phyloP scores from a whole-genome alignment of 2,797 vertebrate species.

The Philypnodon macrostomus region DNA sequence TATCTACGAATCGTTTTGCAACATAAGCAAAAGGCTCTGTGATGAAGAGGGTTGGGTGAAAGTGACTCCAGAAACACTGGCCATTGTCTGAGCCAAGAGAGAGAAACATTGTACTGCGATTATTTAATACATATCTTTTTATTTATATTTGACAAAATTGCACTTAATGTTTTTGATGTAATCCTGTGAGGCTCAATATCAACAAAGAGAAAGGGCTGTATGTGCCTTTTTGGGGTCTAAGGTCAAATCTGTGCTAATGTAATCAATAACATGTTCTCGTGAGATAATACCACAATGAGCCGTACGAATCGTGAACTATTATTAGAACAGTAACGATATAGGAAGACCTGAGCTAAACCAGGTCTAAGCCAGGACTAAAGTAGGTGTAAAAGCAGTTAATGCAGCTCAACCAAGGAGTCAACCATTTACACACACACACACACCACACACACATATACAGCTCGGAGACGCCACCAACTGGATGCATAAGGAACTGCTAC shows the following conservation, averaged over 20 bases:
- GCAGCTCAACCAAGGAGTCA: too few species aligned
- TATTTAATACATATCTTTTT: not conserved
- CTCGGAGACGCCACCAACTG: constrained; percentile 40
- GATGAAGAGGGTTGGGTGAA: too few species aligned
- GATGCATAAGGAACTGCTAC: not conserved
- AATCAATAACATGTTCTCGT: not conserved
- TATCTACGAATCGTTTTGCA: too few species aligned
- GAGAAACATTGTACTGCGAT: too few species aligned
- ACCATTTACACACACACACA: not conserved
- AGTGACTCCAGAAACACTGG: too few species aligned
- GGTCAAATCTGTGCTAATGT: constrained; percentile 3
- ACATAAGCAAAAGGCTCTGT: too few species aligned
- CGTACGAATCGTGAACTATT: too few species aligned
- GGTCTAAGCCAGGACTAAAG: too few species aligned
- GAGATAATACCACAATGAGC: not conserved
- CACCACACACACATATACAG: not conserved
- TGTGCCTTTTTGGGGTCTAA: not conserved
- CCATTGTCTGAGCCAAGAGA: too few species aligned
- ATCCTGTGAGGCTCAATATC: constrained; percentile 1
- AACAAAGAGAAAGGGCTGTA: not conserved
- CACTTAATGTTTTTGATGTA: not conserved
- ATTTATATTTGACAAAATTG: not conserved
- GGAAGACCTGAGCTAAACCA: constrained; percentile 4
- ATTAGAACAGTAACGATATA: too few species aligned
- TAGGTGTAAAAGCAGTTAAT: too few species aligned